Evolutionary conservation across 2,888 invertebrate genomes (phyloP).

Genomic region (Carcina quercana): DNA sequence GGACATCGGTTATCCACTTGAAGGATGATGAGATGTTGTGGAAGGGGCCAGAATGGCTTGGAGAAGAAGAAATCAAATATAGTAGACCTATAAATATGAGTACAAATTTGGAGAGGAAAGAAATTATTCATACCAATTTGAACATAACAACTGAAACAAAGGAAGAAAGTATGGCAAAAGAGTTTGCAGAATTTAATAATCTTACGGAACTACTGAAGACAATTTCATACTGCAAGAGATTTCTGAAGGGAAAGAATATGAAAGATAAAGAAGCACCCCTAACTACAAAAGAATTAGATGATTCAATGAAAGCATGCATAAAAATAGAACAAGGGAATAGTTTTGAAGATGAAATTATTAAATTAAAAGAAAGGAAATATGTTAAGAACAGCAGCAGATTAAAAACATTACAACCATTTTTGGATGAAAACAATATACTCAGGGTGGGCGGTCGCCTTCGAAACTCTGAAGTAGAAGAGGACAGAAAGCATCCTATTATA

Average conservation of each 20-base stretch:
- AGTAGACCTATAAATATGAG: background rate
- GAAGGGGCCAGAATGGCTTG: constrained; percentile 14
- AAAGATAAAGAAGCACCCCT: background rate
- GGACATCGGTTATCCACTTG: constrained; percentile 11
- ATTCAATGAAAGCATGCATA: constrained; percentile 2
- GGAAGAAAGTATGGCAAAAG: too few species aligned
- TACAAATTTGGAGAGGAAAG: background rate
- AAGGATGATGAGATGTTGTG: constrained; percentile 16
- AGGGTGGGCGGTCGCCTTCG: constrained; percentile 22
- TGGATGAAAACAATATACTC: constrained; percentile 14
- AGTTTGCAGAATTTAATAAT: background rate
- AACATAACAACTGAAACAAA: background rate
- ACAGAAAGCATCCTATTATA: constrained; percentile 19
- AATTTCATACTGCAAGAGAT: constrained; percentile 1
- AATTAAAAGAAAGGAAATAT: constrained; percentile 3
- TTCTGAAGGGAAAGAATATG: constrained; percentile 5
- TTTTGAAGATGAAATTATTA: constrained; percentile 7
- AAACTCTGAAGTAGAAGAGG: constrained; percentile 9
- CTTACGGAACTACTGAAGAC: background rate
- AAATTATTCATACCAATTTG: background rate
- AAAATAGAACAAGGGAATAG: constrained; percentile 7
- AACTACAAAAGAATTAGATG: constrained; percentile 8
- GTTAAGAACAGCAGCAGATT: constrained; percentile 10
- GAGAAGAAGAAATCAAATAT: background rate
- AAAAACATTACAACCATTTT: constrained; percentile 17